phyloP scores from a whole-genome alignment of 2,888 invertebrate genomes.

The Epirrhoe alternata region DNA sequence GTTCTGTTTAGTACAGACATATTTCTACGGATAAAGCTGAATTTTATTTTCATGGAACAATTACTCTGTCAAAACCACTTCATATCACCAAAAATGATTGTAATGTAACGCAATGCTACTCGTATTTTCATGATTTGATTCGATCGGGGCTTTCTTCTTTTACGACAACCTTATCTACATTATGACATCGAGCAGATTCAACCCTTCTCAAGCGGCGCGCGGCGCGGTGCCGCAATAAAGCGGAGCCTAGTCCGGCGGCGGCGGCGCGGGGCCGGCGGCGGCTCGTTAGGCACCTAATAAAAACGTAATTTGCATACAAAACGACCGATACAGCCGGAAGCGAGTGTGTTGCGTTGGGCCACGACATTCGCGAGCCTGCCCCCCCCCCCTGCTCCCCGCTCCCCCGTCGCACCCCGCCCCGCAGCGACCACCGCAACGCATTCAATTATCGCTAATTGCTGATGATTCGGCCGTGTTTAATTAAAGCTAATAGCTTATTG shows the following conservation, averaged over 20 bases:
- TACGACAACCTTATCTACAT: constrained; percentile 22
- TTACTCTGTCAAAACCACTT: constrained; percentile 1
- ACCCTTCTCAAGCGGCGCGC: constrained; percentile 19
- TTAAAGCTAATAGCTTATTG: constrained; percentile 46
- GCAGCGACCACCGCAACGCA: constrained; percentile 21
- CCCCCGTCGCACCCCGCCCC: neutral
- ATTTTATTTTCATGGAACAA: constrained; percentile 1
- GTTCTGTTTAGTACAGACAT: too few species aligned
- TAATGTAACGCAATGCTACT: neutral
- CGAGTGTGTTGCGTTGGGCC: constrained; percentile 28
- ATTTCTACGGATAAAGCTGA: neutral
- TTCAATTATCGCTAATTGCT: constrained; percentile 49
- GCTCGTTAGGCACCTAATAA: constrained; percentile 40
- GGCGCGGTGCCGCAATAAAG: neutral
- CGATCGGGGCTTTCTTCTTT: constrained; percentile 20
- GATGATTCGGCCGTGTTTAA: constrained; percentile 49
- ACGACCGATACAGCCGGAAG: constrained; percentile 41
- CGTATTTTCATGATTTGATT: constrained; percentile 19
- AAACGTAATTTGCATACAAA: constrained; percentile 45
- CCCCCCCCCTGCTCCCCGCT: neutral
- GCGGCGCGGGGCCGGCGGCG: constrained; percentile 20
- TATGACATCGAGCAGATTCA: constrained; percentile 24
- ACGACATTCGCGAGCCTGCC: constrained; percentile 5
- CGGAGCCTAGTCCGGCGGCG: constrained; percentile 16
- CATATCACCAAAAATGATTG: neutral